These are phyloP conservation scores for Mesitornis unicolor DNA, from an alignment of 2,113 vertebrate species.

Conservation along the genomic window DNA sequence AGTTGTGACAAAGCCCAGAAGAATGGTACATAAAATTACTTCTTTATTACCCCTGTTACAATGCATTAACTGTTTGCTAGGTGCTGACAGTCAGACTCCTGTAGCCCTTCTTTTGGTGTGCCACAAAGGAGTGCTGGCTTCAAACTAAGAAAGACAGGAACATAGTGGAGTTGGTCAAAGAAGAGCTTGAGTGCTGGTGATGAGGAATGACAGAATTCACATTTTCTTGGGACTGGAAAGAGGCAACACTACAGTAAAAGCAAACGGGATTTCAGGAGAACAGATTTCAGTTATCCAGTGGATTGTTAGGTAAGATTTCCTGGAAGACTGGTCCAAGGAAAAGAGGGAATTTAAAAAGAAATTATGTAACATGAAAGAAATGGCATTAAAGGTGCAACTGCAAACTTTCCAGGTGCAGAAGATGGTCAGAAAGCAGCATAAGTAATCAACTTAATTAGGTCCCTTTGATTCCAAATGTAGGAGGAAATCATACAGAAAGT, in stretches of 20 bases:
- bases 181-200: background rate
- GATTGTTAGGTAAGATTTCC: background rate
- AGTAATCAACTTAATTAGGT: background rate
- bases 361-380: background rate
- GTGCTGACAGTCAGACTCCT: background rate
- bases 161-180: background rate
- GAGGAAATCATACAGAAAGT: background rate
- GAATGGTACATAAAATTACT: background rate
- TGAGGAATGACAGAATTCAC: background rate
- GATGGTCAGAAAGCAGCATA: background rate
- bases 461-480: background rate
- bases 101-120: background rate
- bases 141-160: background rate
- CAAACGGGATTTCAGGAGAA: background rate
- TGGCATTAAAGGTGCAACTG: background rate
- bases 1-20: background rate
- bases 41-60: conserved; percentile 27
- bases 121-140: background rate
- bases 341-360: background rate
- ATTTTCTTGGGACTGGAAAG: background rate
- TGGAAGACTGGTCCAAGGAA: background rate
- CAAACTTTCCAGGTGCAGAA: background rate
- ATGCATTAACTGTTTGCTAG: background rate
- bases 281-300: background rate
- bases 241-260: background rate